Evolutionary conservation across 2,113 vertebrate genomes (phyloP), one percentile per base, ranked within the genome.

Genomic region (Irena cyanogastra): DNA sequence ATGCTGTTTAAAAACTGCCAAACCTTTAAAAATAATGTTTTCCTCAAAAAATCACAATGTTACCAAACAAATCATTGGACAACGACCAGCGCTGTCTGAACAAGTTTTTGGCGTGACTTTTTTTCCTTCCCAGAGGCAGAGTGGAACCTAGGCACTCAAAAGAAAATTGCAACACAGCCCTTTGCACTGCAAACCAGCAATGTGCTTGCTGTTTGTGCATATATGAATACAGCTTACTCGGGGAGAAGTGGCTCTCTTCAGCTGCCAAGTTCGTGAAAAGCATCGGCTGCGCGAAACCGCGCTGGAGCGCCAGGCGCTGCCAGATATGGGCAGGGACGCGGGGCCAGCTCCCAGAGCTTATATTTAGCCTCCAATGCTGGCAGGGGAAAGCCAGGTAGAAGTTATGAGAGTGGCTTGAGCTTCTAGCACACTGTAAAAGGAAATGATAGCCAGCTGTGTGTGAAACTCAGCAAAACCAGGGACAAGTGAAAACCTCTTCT

Each of bases 191-290:
- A 89, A 79, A 56, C 72, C 71, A 88, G 89, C 81, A 94, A 56
- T 69, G 94, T 95, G 94, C 77, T 95, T 94, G 91, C 59, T 91
- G 22, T 85, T 85, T 84, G 87, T 93, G 59, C 79, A 74, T 93
- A 93, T 93, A 85, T 66, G 83, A 81, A 54, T 90, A 35, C 89
- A 47, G 91, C 64, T 95, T 61, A 17, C 83, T 83, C 8, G 4
- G 83, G 83, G 90, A 71, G 90, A 88, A 85, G 83, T 49, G 14
- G 44, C 89, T 82, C 64, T 83, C 88, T 89, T 66, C 69, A 61
- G 84, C 86, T 80, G 87, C 94, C 94, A 93, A 81, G 87, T 95
- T 90, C 47, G 49, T 95, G 93, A 92, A 94, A 95, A 92, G 90
- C 80, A 81, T 45, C 7, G 7, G 92, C 90, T 63, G 47, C 56